Conservation (phyloP, 2,888 invertebrate genomes). For the Gymnocheta viridis region DNA sequence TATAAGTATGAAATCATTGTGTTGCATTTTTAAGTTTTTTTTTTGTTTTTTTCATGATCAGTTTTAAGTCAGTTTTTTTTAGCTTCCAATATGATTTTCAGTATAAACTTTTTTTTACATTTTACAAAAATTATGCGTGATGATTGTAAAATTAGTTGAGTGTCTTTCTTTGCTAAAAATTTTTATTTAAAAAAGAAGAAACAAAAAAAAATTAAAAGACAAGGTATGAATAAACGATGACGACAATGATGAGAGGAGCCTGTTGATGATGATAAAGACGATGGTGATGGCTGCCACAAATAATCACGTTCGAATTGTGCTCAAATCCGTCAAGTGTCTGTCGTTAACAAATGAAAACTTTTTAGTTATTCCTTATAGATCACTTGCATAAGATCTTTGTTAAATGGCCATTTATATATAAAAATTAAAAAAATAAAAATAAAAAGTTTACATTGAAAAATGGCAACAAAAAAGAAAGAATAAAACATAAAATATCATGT, state of each 20-base stretch:
- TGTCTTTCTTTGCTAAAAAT: not conserved
- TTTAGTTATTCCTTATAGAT: slow-evolving; percentile 60
- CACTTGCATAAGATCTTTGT: slow-evolving; percentile 60
- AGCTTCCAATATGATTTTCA: not conserved
- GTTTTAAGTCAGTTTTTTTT: not conserved
- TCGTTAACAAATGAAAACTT: slow-evolving; percentile 58
- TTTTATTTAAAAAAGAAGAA: too few relatives aligned
- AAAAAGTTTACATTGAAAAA: slow-evolving; percentile 18
- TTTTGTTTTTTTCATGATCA: not conserved
- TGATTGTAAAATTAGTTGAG: slow-evolving; percentile 67
- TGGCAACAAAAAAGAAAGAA: slow-evolving; percentile 48
- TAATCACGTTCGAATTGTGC: slow-evolving; percentile 70
- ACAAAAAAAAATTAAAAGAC: not conserved
- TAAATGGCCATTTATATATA: slow-evolving; percentile 30
- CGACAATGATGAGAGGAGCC: slow-evolving; percentile 51
- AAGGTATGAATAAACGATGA: slow-evolving; percentile 46
- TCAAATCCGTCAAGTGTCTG: slow-evolving; percentile 71
- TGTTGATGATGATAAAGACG: slow-evolving; percentile 51
- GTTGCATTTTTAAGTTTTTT: not conserved
- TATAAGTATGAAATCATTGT: slow-evolving; percentile 12
- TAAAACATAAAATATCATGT: slow-evolving; percentile 67
- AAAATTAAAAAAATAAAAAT: not conserved
- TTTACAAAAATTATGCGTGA: slow-evolving; percentile 57
- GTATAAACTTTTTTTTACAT: slow-evolving; percentile 5
- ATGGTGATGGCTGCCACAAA: slow-evolving; percentile 67